These are phyloP conservation scores for Echeneis naucrates DNA, from an alignment of 2,797 vertebrate species.

Conservation along the genomic window DNA sequence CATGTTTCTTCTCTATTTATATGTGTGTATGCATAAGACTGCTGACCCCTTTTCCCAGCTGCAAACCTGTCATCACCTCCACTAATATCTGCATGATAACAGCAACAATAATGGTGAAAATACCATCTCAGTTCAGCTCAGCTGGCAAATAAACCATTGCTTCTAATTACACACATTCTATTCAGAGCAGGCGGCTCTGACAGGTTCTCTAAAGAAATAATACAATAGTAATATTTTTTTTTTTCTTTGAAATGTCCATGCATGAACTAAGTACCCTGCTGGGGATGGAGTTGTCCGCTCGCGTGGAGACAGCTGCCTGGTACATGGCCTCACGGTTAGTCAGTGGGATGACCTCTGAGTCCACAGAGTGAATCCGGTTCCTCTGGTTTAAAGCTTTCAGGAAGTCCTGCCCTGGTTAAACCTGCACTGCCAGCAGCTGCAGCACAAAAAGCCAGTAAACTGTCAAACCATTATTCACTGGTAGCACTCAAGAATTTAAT, in stretches of 20 bases:
- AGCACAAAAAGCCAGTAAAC: conserved; percentile 55
- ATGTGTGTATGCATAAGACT: conserved; percentile 37
- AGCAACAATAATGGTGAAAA: conserved; percentile 53
- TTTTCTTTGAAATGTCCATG: conserved; percentile 46
- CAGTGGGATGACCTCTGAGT: conserved; percentile 82
- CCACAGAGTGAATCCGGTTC: conserved; percentile 79
- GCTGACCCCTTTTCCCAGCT: conserved; percentile 44
- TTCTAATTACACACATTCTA: conserved; percentile 8
- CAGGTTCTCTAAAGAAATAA: conserved; percentile 10
- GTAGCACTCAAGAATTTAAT: not conserved
- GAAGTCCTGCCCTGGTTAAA: conserved; percentile 77
- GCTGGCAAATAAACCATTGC: conserved; percentile 2
- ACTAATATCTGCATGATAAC: conserved; percentile 56
- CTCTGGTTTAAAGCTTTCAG: conserved; percentile 77
- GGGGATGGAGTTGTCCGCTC: conserved; percentile 79
- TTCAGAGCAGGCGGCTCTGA: conserved; percentile 7
- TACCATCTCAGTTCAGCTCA: conserved; percentile 18
- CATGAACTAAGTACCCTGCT: conserved; percentile 80
- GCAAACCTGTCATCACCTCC: conserved; percentile 57
- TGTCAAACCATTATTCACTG: conserved; percentile 7
- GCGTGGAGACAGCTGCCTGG: conserved; percentile 89
- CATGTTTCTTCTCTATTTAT: conserved; percentile 58
- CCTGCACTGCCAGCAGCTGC: conserved; percentile 82
- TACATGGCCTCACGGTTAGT: conserved; percentile 91
- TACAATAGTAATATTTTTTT: too few relatives aligned